Base-by-base conservation (phyloP, 2,797 vertebrate species). In the Acestrorhynchus altus region DNA sequence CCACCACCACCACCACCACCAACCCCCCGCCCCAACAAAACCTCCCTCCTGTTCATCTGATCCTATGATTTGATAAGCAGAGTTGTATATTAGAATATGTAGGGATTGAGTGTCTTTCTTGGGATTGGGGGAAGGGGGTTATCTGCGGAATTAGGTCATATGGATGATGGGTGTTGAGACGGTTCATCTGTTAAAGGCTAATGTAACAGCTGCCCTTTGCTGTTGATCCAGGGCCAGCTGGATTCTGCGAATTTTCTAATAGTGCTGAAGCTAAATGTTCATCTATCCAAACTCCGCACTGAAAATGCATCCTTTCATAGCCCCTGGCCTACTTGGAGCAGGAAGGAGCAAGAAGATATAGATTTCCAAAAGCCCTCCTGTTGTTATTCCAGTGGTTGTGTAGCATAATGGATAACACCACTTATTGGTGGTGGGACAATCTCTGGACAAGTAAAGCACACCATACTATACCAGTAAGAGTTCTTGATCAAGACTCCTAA, bases 101-200 rank as follows among this genome's bases (percentile, higher is more conserved):
- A 42, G 47, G 70, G 66, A 74, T 77, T 63, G 66, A 79, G 42
- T 47, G 24, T 70, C 52, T 74, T 39, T 11, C 40, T 12, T 13
- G 66, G 78, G 72, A 69, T 52, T 61, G 72, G 70, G 54, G 70
- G 39, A 76, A 67, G 79, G 74, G 24, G 52, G 61, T 72, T 76
- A 72, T 77, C 54, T 75, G 60, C 60, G 73, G 61, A 79, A 82
- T 79, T 79, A 51, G 76, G 72, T 78, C 80, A 72, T 57, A 72
- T 40, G 72, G 49, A 56, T 40, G n/a, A 49, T 52, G n/a, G 68
- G 54, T 72, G 16, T 79, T 24, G 44, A 39, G 28, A 69, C 59
- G 51, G 42, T 59, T 15, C 5, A 26, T 78, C 77, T 64, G 46
- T 47, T 56, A 47, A 72, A 46, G 46, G 8, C 10, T 64, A 61